Base-by-base conservation (phyloP, 2,113 vertebrate genomes). In the Aphyosemion australe region DNA sequence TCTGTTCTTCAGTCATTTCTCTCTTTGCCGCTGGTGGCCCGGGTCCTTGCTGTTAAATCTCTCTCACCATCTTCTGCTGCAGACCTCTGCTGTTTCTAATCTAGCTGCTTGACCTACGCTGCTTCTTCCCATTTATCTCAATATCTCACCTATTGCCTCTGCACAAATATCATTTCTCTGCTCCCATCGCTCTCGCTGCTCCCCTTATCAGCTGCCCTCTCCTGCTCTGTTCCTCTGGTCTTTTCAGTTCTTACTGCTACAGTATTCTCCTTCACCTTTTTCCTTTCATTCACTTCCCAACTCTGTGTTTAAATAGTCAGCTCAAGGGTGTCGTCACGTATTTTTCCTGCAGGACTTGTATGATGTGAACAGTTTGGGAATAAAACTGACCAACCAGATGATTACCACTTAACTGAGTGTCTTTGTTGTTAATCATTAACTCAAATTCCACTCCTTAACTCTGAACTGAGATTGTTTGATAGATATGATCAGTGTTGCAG, bases 81-180 rank as follows among this genome's bases (percentile, higher is more conserved):
- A 83, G 69, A 80, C 69, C 74, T 84, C 78, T 74, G 80, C 78
- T 65, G 76, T 71, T 85, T 85, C 74, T 78, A 80, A 88, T 85
- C 80, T 67, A 59, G 39, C 67, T 69, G 65, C 67, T 21, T 83
- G 83, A 84, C 66, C 82, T 64, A 32, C 6, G 19, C 19, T 21
- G 48, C 73, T 9, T 26, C 75, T 65, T 78, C 76, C 45, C 78
- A 85, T 87, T 86, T 77, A 83, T 87, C 83, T 85, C 76, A 69
- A 84, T 82, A 83, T 86, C 83, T 71, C 66, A 74, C 57, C 68
- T 57, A 68, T 74, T 26, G 41, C 66, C 51, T 46, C 21, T 13
- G 48, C 12, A 19, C 43, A 31, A 31, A 66, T 65, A 67, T 62
- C n/a, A n/a, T n/a, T 58, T 80, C 51, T 48, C 74, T 65, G 34